phyloP scores from a whole-genome alignment of 2,113 vertebrate species.

The Acrocephalus kingi region DNA sequence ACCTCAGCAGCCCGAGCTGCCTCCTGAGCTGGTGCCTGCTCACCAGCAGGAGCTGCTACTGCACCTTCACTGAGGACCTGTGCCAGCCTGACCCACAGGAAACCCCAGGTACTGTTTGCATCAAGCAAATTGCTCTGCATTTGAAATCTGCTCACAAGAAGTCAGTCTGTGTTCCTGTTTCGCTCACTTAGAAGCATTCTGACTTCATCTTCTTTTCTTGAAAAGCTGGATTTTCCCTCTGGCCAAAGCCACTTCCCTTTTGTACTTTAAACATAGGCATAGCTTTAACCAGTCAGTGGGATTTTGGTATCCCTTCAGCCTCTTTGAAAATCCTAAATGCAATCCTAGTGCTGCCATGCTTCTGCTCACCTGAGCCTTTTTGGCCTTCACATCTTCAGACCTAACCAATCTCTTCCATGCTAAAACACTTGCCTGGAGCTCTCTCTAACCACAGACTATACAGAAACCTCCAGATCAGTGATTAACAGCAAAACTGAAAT shows the following conservation, averaged over 20 bases:
- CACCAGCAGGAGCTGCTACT: not conserved
- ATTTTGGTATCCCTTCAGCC: not conserved
- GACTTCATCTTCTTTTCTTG: not conserved
- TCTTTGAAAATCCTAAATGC: not conserved
- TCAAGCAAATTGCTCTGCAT: not conserved
- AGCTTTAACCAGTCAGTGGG: not conserved
- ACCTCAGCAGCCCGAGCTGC: too few species aligned
- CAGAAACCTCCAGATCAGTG: not conserved
- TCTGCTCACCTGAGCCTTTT: not conserved
- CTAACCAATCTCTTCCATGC: not conserved
- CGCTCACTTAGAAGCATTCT: not conserved
- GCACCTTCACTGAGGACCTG: not conserved
- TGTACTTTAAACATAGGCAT: not conserved
- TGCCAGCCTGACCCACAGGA: not conserved
- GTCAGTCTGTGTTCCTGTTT: not conserved
- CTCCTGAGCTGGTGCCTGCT: not conserved
- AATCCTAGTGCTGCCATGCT: not conserved
- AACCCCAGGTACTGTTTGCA: fast-evolving
- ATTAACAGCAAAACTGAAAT: not conserved
- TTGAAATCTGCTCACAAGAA: not conserved
- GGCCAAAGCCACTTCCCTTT: not conserved
- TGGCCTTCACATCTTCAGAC: not conserved
- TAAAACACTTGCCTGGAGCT: not conserved
- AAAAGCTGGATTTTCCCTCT: not conserved
- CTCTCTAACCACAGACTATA: not conserved